Evolutionary conservation across 2,113 vertebrate genomes (phyloP), one percentile per base, ranked within the genome.

Genomic region (Crotalus helleri): DNA sequence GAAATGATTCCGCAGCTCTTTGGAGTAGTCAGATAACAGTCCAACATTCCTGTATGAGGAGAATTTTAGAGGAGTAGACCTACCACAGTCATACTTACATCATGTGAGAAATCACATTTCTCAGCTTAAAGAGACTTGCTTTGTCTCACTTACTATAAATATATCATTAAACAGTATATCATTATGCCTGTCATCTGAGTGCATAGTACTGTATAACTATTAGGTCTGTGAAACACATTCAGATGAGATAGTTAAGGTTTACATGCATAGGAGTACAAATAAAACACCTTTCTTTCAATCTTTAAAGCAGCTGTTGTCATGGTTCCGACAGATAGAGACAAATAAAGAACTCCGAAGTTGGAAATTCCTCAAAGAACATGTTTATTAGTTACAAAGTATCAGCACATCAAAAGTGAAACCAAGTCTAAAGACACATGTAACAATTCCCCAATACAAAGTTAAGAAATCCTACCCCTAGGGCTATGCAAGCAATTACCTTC

Each of bases 61-160:
- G 57, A 91, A 93, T 88, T 93, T 8, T 1, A 17, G 58, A n/a
- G 26, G 58, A n/a, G 26, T 8, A 54, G 10, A 13, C 49, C 10
- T 0, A 21, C 9, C 86, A 0, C 10, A 17, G 93, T 97, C 96
- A 97, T 21, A 49, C 91, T 33, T 33, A 2, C 29, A 90, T 96
- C 97, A 96, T 95, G 96, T 96, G 96, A 96, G 86, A 92, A 95
- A 86, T 96, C 96, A 96, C 94, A 90, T 90, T 94, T 92, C 44
- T 53, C 59, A 87, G 95, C 93, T 96, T 93, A 95, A 58, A 85
- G 49, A 90, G 1, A 49, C 44, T 44, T 51, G 61, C 49, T 91
- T 93, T 86, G 21, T 57, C 4, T 26, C 88, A 55, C 26, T 29
- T 33, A 64, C 87, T 24, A 44, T 3, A 39, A 1, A 17, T 58